Conservation (phyloP, 1,140 invertebrate species). For the Solenopsis invicta region DNA sequence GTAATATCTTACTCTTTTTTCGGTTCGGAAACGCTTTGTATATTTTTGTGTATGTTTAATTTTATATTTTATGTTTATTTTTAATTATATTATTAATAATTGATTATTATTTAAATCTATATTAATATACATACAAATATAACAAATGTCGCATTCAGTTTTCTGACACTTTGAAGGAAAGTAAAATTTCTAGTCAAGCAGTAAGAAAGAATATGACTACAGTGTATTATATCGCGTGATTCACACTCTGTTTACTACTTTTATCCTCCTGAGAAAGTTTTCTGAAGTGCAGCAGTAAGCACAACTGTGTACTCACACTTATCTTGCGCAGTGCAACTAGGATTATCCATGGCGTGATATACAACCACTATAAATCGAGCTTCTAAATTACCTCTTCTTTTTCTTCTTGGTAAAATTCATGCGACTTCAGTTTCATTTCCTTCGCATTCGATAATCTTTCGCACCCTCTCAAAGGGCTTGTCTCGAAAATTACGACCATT, state of each 20-base stretch:
- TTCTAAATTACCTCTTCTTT: constrained; percentile 47
- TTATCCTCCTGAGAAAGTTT: constrained; percentile 73
- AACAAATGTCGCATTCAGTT: no score
- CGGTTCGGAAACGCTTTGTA: no score
- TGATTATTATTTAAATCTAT: no score
- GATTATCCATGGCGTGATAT: constrained; percentile 81
- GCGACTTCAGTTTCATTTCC: constrained; percentile 42
- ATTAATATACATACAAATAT: no score
- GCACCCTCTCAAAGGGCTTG: constrained; percentile 17
- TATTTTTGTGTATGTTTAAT: no score
- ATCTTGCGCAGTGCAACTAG: constrained; percentile 73
- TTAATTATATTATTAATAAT: no score
- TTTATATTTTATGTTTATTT: no score
- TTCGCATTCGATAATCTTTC: constrained; percentile 69
- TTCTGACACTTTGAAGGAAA: no score
- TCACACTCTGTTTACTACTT: constrained; percentile 18
- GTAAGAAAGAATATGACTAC: not conserved
- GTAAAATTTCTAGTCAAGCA: no score
- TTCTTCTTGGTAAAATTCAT: constrained; percentile 48
- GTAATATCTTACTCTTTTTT: no score
- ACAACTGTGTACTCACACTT: constrained; percentile 63
- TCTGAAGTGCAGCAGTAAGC: constrained; percentile 68
- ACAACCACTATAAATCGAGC: constrained; percentile 79
- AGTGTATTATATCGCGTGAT: constrained; percentile 32
- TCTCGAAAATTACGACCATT: constrained; percentile 18